Evolutionary conservation across 2,113 vertebrate species (phyloP).

Genomic region (Chelonoidis abingdonii): DNA sequence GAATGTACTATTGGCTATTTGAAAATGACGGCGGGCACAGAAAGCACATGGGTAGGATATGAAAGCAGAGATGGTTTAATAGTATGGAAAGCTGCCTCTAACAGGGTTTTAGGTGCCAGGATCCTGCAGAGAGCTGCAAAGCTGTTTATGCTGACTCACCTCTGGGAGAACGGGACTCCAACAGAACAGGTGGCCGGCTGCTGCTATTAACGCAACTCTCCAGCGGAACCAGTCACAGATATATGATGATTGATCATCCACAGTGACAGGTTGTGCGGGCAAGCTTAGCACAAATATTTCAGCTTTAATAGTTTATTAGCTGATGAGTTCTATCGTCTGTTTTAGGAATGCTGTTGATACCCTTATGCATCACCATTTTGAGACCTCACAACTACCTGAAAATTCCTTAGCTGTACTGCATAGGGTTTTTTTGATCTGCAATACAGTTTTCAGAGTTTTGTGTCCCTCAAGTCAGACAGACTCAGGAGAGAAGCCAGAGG

Average conservation of each 20-base stretch:
- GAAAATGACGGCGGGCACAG: neutral
- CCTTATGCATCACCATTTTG: neutral
- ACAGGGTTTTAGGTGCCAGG: neutral
- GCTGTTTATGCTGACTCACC: neutral
- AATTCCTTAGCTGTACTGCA: neutral
- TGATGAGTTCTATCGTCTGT: neutral
- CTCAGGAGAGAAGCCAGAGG: neutral
- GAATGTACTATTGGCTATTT: neutral
- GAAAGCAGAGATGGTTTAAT: neutral
- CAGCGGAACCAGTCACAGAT: neutral
- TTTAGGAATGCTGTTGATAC: neutral
- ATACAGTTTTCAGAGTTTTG: neutral
- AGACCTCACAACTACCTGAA: neutral
- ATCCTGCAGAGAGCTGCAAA: neutral
- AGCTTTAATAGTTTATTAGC: neutral
- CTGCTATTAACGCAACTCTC: neutral
- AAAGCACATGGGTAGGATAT: neutral
- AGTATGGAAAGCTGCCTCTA: neutral
- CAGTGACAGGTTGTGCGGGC: neutral
- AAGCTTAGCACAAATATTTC: neutral
- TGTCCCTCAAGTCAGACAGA: neutral
- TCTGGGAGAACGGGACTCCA: neutral
- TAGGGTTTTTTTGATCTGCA: neutral
- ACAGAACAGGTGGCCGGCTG: neutral
- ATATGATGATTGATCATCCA: neutral